phyloP scores from a whole-genome alignment of 2,888 invertebrate genomes.

The Napeogenes sylphis region DNA sequence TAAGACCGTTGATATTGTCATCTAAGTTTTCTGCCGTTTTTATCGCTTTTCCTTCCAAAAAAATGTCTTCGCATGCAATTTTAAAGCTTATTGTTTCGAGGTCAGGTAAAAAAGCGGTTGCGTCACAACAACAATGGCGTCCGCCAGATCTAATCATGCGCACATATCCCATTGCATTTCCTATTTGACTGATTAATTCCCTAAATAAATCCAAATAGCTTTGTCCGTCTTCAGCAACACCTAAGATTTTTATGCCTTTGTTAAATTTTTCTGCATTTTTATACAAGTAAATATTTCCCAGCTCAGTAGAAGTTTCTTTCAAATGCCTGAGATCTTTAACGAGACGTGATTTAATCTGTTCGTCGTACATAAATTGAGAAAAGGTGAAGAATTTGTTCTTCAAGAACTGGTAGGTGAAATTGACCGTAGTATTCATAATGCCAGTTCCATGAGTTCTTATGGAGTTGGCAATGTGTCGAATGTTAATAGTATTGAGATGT shows the following conservation, averaged over 20 bases:
- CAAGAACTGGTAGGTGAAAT: slow-evolving; percentile 95
- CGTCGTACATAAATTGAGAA: slow-evolving; percentile 98
- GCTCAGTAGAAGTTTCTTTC: slow-evolving; percentile 82
- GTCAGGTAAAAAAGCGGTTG: slow-evolving; percentile 92
- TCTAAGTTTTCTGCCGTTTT: slow-evolving; percentile 85
- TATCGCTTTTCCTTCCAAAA: slow-evolving; percentile 78
- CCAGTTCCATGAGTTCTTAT: slow-evolving; percentile 98
- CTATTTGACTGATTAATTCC: slow-evolving; percentile 94
- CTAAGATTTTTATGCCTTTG: slow-evolving; percentile 91
- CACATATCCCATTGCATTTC: slow-evolving; percentile 97
- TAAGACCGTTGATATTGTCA: slow-evolving; percentile 85
- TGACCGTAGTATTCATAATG: slow-evolving; percentile 96
- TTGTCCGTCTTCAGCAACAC: slow-evolving; percentile 86
- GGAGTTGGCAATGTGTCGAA: slow-evolving; percentile 96
- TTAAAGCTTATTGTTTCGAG: slow-evolving; percentile 81
- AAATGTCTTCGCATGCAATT: slow-evolving; percentile 78
- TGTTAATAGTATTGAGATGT: slow-evolving; percentile 95
- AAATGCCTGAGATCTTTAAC: slow-evolving; percentile 92
- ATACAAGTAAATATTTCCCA: slow-evolving; percentile 87
- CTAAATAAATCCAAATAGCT: slow-evolving; percentile 96
- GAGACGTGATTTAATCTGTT: slow-evolving; percentile 96
- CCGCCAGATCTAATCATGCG: slow-evolving; percentile 96
- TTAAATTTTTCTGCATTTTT: slow-evolving; percentile 96
- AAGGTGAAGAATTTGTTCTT: slow-evolving; percentile 95
- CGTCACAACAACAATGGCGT: slow-evolving; percentile 93